Conservation (phyloP, 2,888 invertebrate species). For the Limnephilus marmoratus region DNA sequence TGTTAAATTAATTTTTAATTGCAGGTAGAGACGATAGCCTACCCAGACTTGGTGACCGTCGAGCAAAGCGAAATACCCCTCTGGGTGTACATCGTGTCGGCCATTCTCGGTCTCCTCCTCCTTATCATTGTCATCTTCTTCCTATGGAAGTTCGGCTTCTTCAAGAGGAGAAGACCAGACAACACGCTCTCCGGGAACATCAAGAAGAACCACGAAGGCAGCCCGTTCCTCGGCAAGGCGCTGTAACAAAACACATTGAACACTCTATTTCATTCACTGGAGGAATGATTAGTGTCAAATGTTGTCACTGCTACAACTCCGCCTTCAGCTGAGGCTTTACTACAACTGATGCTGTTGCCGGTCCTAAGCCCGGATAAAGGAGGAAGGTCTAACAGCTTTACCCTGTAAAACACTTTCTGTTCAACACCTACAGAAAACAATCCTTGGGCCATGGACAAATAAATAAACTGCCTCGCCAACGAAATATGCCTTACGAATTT, state of each 20-base stretch:
- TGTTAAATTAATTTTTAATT: conserved; percentile 65
- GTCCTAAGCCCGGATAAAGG: background rate
- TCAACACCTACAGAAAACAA: background rate
- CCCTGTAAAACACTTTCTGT: background rate
- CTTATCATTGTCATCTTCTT: conserved; percentile 87
- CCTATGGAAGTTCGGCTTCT: conserved; percentile 94
- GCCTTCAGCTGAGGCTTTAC: background rate
- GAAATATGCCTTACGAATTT: background rate
- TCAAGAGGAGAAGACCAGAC: conserved; percentile 90
- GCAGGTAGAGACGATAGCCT: conserved; percentile 89
- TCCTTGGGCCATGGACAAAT: background rate
- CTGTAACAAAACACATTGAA: background rate
- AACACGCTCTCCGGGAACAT: conserved; percentile 89
- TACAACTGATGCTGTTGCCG: background rate
- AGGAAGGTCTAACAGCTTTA: background rate
- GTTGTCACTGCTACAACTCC: background rate
- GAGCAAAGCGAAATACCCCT: conserved; percentile 86
- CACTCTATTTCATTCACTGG: background rate
- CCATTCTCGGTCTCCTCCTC: conserved; percentile 89
- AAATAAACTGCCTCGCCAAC: background rate
- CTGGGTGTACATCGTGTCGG: conserved; percentile 92
- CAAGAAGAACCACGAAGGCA: conserved; percentile 85
- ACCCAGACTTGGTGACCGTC: conserved; percentile 88
- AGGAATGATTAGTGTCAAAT: background rate
- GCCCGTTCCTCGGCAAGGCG: conserved; percentile 76